These are phyloP conservation scores for Cerastis leucographa DNA, from an alignment of 2,888 invertebrate species.

Conservation along the genomic window DNA sequence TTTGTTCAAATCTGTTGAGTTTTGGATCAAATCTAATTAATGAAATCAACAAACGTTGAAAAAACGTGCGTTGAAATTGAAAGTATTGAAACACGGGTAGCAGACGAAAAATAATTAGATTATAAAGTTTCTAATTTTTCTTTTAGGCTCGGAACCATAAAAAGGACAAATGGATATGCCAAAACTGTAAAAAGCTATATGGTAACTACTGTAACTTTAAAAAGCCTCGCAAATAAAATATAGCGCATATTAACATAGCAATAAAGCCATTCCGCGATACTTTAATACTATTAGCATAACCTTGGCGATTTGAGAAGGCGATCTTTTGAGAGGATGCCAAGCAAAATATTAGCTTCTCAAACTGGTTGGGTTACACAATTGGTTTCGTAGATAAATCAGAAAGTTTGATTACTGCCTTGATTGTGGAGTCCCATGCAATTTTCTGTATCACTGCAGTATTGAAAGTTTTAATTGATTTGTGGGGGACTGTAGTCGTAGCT, in stretches of 20 bases:
- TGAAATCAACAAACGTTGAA: neutral
- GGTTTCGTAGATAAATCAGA: conserved; percentile 70
- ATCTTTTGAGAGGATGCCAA: conserved; percentile 81
- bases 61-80: no score
- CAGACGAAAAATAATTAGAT: neutral
- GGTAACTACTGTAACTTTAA: neutral
- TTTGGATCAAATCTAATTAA: neutral
- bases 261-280: conserved; percentile 47
- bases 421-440: conserved; percentile 56
- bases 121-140: neutral
- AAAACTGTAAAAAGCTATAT: neutral
- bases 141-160: neutral
- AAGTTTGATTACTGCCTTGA: conserved; percentile 59
- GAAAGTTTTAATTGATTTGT: conserved; percentile 45
- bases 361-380: conserved; percentile 62
- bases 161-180: neutral
- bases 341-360: conserved; percentile 80
- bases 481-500: neutral
- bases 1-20: no score
- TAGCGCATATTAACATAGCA: conserved; percentile 35
- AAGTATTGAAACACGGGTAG: neutral
- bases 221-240: conserved; percentile 31
- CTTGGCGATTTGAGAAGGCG: conserved; percentile 73
- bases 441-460: conserved; percentile 47
- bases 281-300: conserved; percentile 69